Evolutionary conservation across 53 echinoderm and acorn worm genomes (phyloP), one percentile per base, ranked within the genome.

Genomic region (Apostichopus leukothele): DNA sequence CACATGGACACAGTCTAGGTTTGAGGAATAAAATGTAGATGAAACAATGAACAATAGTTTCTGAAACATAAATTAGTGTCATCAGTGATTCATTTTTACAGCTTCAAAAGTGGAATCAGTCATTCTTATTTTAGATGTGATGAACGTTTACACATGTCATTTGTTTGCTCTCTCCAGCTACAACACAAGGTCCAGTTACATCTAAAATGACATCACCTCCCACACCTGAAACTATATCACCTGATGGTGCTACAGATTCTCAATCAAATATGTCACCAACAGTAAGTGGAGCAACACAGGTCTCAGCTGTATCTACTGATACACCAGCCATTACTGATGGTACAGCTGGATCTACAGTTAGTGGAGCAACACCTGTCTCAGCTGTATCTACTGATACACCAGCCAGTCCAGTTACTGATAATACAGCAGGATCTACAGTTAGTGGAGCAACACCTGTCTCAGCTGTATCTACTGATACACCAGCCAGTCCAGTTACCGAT

Each of bases 381-480:
- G 77, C 27, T 76, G 50, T 76, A 10, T 76, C 77, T 14, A 76
- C 39, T 14, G 39, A 76, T 5, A 50, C 77, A 50, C 77, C 77
- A 26, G 77, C 77, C 51, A 76, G 77, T 76, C 77, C 77, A 39
- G 39, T 39, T 27, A 78, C 50, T 52, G 77, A 76, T 7, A 52
- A 9, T 13, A 76, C 77, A 50, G 78, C 51, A 78, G 78, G 10
- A 5, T 78, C 78, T 13, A 78, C 78, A 52, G 78, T 78, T n/a
- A 78, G 78, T 78, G 78, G 51, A 52, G 13, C 78, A 6, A 78
- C 78, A 50, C 78, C 78, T n/a, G 78, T 52, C 53, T 52, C 78
- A 78, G 51, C 53, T 78, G 51, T 51, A 0, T 78, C 78, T n/a
- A 52, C 51, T 7, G 51, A 51, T 52, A 52, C 78, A 52, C 13